Conservation (phyloP, 2,113 vertebrate genomes). For the Rattus rattus region DNA sequence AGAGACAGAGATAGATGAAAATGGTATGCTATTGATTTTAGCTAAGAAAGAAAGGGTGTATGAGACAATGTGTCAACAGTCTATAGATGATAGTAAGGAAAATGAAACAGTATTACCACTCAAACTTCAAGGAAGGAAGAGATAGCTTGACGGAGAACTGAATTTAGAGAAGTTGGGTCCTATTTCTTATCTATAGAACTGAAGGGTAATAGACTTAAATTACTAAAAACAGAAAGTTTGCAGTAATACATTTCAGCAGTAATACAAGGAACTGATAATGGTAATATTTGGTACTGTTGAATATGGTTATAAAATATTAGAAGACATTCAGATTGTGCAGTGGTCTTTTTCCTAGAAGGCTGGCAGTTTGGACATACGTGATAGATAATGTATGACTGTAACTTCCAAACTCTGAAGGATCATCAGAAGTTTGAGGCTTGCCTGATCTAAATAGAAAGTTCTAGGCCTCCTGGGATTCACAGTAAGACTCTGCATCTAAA, state of each 20-base stretch:
- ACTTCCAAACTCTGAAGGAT: neutral
- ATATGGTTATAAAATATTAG: neutral
- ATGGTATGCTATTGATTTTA: neutral
- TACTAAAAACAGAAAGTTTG: neutral
- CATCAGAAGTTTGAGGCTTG: neutral
- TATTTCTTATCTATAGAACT: neutral
- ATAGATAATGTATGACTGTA: neutral
- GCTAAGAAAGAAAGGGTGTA: neutral
- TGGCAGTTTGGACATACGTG: neutral
- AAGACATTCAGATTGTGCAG: neutral
- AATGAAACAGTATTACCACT: neutral
- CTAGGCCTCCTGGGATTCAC: neutral
- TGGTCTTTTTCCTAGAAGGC: neutral
- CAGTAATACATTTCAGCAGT: neutral
- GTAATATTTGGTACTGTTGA: neutral
- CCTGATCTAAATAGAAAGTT: neutral
- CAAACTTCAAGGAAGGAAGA: neutral
- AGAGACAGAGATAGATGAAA: neutral
- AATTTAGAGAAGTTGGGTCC: neutral
- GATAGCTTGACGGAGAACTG: accelerated
- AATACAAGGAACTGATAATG: neutral
- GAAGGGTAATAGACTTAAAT: neutral
- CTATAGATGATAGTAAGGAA: neutral
- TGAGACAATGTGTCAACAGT: neutral
- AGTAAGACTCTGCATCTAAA: neutral